Evolutionary conservation across 2,888 invertebrate species (phyloP), one percentile per base, ranked within the genome.

Genomic region (Ptychoptera contaminata): DNA sequence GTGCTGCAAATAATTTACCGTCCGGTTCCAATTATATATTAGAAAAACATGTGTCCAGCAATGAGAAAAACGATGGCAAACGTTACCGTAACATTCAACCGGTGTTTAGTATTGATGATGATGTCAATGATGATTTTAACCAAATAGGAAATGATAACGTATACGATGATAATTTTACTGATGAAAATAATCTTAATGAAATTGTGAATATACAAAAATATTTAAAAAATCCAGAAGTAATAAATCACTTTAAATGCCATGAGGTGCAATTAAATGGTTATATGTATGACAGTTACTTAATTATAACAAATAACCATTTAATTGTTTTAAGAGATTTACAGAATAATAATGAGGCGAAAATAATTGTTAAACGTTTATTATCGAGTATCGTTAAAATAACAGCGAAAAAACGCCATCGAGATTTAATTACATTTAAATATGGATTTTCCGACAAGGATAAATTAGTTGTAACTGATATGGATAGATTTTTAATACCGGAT

Each of bases 401-500:
- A 1, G 93, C 94, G 10, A 91, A 93, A 62, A 93, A 93, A 62
- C 78, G 84, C 46, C 85, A 90, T 61, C 94, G 96, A 0, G 92
- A 97, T 66, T 70, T 97, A 54, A 93, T 98, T 49, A 97, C 97
- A 1, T 96, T 98, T 63, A 92, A 93, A 62, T 96, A 96, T 62
- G 93, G 94, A 5, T 74, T 80, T 46, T 81, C 82, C 2, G 81
- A 86, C 59, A 86, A 83, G 40, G 83, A 85, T 55, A 76, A 77
- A 37, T 68, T 87, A 34, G 70, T 82, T 47, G 84, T 92, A 47
- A 84, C 79, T 1, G 92, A 92, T 62, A 84, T 90, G 82, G 92
- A 92, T 67, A 74, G 85, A 14, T 90, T 93, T 67, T 71, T 91
- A 43, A 93, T 94, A 63, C 90, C 91, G 6, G 84, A 92, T 58